phyloP scores from a whole-genome alignment of 2,113 vertebrate genomes.

The Stercorarius parasiticus region DNA sequence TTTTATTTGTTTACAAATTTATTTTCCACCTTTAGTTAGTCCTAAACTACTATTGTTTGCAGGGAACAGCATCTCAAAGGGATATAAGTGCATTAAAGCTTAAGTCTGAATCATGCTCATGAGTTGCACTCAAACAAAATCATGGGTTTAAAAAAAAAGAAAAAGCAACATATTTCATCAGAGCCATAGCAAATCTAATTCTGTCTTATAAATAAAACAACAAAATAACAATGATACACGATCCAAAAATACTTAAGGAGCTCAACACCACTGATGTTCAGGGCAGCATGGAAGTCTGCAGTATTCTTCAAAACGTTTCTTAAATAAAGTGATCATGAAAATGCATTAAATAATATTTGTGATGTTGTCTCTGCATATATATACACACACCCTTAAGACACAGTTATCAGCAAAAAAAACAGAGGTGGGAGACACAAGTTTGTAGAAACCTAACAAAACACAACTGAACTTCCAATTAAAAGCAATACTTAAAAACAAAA shows the following conservation, averaged over 20 bases:
- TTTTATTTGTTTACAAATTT: neutral
- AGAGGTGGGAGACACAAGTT: neutral
- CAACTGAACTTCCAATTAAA: neutral
- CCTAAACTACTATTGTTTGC: neutral
- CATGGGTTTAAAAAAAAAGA: neutral
- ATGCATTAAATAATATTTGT: neutral
- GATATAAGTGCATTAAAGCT: neutral
- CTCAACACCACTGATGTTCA: neutral
- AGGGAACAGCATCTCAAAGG: neutral
- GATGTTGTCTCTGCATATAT: neutral
- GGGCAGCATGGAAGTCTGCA: neutral
- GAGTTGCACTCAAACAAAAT: neutral
- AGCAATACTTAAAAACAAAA: neutral
- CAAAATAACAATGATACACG: neutral
- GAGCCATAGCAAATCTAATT: neutral
- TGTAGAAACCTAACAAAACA: neutral
- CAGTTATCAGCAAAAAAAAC: neutral
- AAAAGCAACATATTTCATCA: neutral
- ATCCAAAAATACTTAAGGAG: neutral
- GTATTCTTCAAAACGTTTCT: neutral
- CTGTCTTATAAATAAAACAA: conserved; percentile 52
- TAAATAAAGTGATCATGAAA: neutral
- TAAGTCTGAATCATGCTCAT: neutral
- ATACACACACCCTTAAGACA: neutral
- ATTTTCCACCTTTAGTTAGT: neutral